Base-by-base conservation (phyloP, 2,113 vertebrate species). In the Corynorhinus townsendii region DNA sequence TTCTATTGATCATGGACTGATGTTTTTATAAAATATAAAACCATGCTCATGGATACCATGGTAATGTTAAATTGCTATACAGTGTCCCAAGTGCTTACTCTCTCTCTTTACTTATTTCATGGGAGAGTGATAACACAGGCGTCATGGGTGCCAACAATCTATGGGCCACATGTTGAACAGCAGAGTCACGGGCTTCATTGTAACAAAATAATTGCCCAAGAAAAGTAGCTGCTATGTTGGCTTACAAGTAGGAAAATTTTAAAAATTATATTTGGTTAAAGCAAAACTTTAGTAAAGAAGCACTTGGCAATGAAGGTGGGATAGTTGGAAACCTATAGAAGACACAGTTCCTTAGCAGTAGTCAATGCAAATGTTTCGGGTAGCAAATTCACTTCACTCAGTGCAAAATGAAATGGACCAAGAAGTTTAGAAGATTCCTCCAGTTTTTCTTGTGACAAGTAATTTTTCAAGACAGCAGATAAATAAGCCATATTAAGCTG, bases 381-480 rank as follows among this genome's bases (percentile, higher is more conserved):
- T n/a, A 71, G 45, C 11, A 59, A 26, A 47, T 49, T 79, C 56
- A 45, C 1, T 72, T 86, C 54, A n/a, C 14, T 45, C 62, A 69
- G 45, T 22, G 75, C 26, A 33, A 71, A 85, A 59, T 33, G 33
- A 81, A 94, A 68, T 1, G 10, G 49, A 22, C 45, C 28, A 40
- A 71, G 43, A 64, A 69, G 24, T 24, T 26, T 8, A 14, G 14
- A 40, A 62, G 72, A 28, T 26, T 38, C 90, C 71, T 43, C 43
- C 72, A 81, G 43, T 4, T 81, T 35, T 69, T 19, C 49, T 59
- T 28, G 15, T 22, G 77, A 87, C 86, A 87, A 79, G 4, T 22
- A 9, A 20, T 71, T 75, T 93, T 92, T 11, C 69, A 33, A 17
- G 49, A 81, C 28, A 87, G 66, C 12, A 85, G 59, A 76, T 43